Evolutionary conservation across 2,113 vertebrate genomes (phyloP), one percentile per base, ranked within the genome.

Genomic region (Xiphophorus maculatus): DNA sequence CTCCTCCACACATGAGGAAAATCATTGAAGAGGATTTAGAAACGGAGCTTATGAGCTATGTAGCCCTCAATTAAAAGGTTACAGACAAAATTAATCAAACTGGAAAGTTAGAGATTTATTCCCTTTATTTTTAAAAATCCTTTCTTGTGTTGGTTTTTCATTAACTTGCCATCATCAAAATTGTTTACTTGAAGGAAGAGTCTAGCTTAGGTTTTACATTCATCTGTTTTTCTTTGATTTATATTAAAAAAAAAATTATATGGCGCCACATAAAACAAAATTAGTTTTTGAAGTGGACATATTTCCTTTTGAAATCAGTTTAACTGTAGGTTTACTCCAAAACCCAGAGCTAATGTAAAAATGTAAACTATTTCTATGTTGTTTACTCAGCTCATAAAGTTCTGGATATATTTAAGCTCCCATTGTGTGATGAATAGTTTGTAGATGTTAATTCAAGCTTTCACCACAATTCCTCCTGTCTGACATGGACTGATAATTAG

Each of bases 401-500:
- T 79, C 54, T 75, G 84, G 68, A 75, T 35, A 84, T 79, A 72
- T 88, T 33, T 86, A 81, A 87, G 65, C 80, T 90, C 85, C 62
- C 73, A 84, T 88, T 87, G 67, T 83, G 66, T 82, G 80, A 85
- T 83, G 80, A 69, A 83, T 84, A 61, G 77, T 87, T 81, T 82
- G 82, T 68, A 83, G 84, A 83, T 80, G 82, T 75, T 78, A 80
- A 79, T 68, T 88, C 74, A 82, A 84, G 69, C 74, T 71, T 85
- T 32, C 73, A 85, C 89, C 90, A 79, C 87, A 87, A 69, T 83
- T 87, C 84, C 74, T 75, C 68, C 69, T 73, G 81, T 83, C 81
- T 82, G 84, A 83, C 73, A 82, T 83, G 33, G 69, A 76, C 82
- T 88, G 48, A 72, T 79, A 87, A 90, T 90, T 86, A 84, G 82